A percentile compares a stretch with the other conserved stretches of the same genome.
These are phyloP conservation scores for Microhierax caerulescens DNA, from an alignment of 2,797 vertebrate genomes.

Conservation along the genomic window DNA sequence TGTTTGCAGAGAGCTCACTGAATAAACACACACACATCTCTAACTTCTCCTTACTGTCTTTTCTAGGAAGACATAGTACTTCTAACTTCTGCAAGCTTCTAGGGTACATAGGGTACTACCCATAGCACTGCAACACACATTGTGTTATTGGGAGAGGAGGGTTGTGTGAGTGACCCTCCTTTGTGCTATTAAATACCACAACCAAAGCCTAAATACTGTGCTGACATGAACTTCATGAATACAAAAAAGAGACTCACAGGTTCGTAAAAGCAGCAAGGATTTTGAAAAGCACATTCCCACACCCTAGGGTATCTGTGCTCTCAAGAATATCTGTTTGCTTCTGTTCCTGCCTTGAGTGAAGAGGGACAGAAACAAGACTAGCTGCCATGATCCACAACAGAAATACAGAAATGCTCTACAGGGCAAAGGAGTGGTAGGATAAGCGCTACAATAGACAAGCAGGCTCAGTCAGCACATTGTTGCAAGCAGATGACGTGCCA, in stretches of 20 bases:
- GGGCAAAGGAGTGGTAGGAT: constrained; percentile 37
- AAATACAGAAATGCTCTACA: constrained; percentile 22
- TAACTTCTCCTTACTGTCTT: not conserved
- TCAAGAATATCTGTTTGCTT: not conserved
- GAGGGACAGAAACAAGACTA: not conserved
- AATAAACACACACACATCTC: not conserved
- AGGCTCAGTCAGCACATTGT: constrained; percentile 60
- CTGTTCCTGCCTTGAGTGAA: not conserved
- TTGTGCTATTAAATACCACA: not conserved
- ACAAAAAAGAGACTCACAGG: not conserved
- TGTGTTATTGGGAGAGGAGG: not conserved
- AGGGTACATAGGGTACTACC: not conserved
- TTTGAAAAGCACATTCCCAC: not conserved
- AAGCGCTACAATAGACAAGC: not conserved
- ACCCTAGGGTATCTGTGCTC: not conserved
- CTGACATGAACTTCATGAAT: not conserved
- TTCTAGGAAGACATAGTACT: not conserved
- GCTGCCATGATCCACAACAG: not conserved
- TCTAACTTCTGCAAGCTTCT: not conserved
- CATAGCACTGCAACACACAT: not conserved
- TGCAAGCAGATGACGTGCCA: constrained; percentile 54
- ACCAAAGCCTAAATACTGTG: not conserved
- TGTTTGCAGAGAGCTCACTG: not conserved
- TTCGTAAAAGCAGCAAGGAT: not conserved
- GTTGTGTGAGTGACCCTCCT: not conserved